Evolutionary conservation across 2,113 vertebrate species (phyloP).

Genomic region (Gorsachius goisagi): DNA sequence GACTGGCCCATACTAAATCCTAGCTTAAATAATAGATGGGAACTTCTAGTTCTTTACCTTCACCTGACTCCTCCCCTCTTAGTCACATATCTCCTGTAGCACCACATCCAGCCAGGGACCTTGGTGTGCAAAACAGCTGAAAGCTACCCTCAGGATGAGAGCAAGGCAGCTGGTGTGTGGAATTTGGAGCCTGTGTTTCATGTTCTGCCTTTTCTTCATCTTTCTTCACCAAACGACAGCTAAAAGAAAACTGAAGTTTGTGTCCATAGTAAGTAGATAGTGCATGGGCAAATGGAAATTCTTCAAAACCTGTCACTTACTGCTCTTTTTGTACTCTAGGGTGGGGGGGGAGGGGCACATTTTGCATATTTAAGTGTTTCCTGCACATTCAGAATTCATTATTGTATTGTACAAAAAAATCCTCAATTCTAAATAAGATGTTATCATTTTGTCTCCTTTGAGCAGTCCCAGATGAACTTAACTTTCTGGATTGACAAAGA

Average conservation of each 20-base stretch:
- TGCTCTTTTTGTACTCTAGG: background rate
- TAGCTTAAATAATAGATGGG: background rate
- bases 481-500: background rate
- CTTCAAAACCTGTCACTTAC: background rate
- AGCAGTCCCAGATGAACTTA: background rate
- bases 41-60: background rate
- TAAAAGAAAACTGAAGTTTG: slow-evolving; percentile 73
- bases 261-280: slow-evolving; percentile 62
- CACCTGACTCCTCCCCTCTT: background rate
- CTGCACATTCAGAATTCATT: background rate
- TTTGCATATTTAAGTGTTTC: background rate
- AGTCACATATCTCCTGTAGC: background rate
- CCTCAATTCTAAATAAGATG: background rate
- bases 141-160: slow-evolving; percentile 27
- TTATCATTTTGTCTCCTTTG: background rate
- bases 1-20: background rate
- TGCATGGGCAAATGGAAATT: background rate
- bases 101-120: background rate
- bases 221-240: background rate
- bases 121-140: background rate
- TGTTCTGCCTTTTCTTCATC: slow-evolving; percentile 50
- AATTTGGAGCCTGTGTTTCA: slow-evolving; percentile 32
- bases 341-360: background rate
- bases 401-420: background rate
- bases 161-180: slow-evolving; percentile 22